phyloP scores from a whole-genome alignment of 2,113 vertebrate species.

The Ictalurus punctatus region DNA sequence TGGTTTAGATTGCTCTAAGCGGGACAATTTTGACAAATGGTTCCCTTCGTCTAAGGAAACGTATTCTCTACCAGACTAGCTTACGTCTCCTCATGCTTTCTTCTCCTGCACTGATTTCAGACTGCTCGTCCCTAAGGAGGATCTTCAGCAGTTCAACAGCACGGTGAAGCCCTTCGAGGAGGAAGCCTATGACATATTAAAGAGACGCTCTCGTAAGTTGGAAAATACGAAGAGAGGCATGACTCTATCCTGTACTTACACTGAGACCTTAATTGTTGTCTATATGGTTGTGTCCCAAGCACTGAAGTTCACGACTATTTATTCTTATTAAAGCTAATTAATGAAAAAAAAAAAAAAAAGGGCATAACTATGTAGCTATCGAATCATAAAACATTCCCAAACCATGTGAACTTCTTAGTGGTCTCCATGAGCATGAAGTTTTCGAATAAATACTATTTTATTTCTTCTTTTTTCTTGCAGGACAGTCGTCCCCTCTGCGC shows the following conservation, averaged over 20 bases:
- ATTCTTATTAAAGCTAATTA: background rate
- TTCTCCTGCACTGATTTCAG: conserved; percentile 59
- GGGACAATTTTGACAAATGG: no score
- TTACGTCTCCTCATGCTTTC: background rate
- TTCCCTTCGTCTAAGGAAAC: background rate
- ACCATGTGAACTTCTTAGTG: background rate
- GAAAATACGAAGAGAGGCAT: background rate
- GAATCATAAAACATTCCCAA: no score
- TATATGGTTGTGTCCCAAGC: background rate
- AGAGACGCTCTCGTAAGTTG: conserved; percentile 79
- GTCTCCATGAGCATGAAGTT: background rate
- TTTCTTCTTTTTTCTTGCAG: conserved; percentile 59
- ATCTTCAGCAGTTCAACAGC: conserved; percentile 86
- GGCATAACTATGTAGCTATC: background rate
- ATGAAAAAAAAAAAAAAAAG: background rate
- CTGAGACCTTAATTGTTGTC: background rate
- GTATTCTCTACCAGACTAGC: background rate
- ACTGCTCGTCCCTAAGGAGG: conserved; percentile 79
- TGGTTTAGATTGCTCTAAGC: no score
- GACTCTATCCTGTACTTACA: background rate
- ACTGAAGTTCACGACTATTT: background rate
- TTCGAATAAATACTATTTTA: background rate
- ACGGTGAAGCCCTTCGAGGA: conserved; percentile 88
- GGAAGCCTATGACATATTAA: conserved; percentile 87
- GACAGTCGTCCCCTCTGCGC: conserved; percentile 80